A percentile compares a stretch with the other conserved stretches of the same genome.
Evolutionary conservation across 2,888 invertebrate species (phyloP).

Genomic region (Ephialtes manifestator): DNA sequence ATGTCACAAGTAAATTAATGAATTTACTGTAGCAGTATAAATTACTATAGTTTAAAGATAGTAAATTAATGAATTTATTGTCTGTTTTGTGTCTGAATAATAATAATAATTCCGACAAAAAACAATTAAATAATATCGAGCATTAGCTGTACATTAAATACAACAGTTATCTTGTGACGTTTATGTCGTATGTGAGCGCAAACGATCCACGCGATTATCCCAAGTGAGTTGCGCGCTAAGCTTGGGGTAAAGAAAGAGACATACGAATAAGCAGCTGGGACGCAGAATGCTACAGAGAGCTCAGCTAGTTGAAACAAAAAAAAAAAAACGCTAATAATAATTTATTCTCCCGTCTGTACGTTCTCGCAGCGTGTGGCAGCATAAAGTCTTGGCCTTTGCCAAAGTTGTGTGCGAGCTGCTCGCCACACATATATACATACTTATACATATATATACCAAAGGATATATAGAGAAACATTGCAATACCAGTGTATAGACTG

Average conservation of each 20-base stretch:
- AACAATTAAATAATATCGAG: neutral
- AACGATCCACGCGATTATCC: conserved; percentile 29
- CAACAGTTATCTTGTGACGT: conserved; percentile 24
- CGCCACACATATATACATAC: neutral
- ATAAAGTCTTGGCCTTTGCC: conserved; percentile 24
- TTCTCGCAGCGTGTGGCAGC: conserved; percentile 51
- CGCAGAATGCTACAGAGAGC: conserved; percentile 24
- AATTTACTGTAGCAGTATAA: too few relatives aligned
- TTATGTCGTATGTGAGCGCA: conserved; percentile 10
- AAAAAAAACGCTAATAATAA: conserved; percentile 62
- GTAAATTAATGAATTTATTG: too few relatives aligned
- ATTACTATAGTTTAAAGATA: too few relatives aligned
- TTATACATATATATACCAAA: conserved; percentile 1
- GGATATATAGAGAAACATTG: conserved; percentile 19
- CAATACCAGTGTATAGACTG: neutral
- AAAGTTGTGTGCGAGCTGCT: neutral
- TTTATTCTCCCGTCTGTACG: conserved; percentile 59
- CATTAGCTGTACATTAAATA: neutral
- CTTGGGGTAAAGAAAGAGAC: conserved; percentile 11
- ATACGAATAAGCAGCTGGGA: conserved; percentile 31
- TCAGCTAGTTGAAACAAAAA: conserved; percentile 44
- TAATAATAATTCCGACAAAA: neutral
- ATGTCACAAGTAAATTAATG: too few relatives aligned
- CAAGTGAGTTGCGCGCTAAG: conserved; percentile 18
- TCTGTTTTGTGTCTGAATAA: neutral